A percentile compares a stretch with the other conserved stretches of the same genome.
Conservation (phyloP, 2,888 invertebrate species). For the Latrodectus hesperus region DNA sequence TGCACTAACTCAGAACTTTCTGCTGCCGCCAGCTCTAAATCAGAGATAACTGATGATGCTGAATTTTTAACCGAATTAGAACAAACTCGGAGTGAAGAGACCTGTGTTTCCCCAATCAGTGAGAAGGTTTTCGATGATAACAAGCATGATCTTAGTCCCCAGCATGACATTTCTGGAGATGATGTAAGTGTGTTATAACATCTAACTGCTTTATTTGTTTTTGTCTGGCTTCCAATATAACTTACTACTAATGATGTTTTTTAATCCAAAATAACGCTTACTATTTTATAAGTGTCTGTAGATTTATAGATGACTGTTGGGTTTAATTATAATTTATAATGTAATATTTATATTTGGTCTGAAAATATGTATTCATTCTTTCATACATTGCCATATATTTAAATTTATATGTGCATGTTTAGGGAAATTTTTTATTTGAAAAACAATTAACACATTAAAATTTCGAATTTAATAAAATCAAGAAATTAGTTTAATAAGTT, state of each 20-base stretch:
- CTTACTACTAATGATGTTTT: background rate
- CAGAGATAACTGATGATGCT: constrained; percentile 54
- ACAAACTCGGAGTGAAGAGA: constrained; percentile 59
- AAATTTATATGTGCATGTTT: too few species aligned
- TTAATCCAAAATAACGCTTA: too few species aligned
- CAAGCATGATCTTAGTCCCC: constrained; percentile 61
- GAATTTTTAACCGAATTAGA: constrained; percentile 64
- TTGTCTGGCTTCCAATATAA: constrained; percentile 8
- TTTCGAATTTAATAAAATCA: too few species aligned
- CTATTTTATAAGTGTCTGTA: too few species aligned
- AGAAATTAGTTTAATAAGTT: too few species aligned
- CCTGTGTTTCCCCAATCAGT: constrained; percentile 48
- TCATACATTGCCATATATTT: too few species aligned
- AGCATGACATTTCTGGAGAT: constrained; percentile 63
- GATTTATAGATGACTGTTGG: too few species aligned
- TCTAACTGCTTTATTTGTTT: constrained; percentile 47
- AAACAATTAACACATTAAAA: too few species aligned
- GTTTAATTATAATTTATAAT: too few species aligned
- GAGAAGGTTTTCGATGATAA: constrained; percentile 67
- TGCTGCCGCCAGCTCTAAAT: constrained; percentile 40
- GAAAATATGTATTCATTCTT: too few species aligned
- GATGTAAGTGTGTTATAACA: constrained; percentile 64
- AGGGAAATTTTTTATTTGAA: too few species aligned
- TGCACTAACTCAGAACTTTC: constrained; percentile 47
- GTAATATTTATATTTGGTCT: too few species aligned